Conservation (phyloP, 92 coral and sea anemone species). For the Actinostola sp. region DNA sequence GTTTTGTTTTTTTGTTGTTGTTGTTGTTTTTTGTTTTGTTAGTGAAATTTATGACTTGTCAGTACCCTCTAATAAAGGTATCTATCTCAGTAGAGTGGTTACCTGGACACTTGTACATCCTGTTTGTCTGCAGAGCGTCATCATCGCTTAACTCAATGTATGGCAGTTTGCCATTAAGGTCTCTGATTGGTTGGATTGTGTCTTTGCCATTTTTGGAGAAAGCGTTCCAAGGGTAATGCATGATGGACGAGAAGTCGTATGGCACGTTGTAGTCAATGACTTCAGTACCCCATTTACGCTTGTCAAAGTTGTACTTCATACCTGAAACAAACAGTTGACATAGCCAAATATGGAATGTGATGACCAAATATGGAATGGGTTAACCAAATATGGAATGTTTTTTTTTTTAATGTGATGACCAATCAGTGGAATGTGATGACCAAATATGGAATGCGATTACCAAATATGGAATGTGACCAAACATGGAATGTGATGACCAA, state of each 20-base stretch:
- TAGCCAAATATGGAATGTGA: too few species aligned
- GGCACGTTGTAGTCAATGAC: conserved; percentile 91
- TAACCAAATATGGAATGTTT: too few species aligned
- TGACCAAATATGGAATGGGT: too few species aligned
- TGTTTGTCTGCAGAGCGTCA: conserved; percentile 85
- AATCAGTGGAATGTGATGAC: too few species aligned
- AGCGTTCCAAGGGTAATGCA: conserved; percentile 95
- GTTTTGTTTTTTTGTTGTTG: too few species aligned
- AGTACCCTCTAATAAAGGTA: too few species aligned
- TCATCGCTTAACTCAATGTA: conserved; percentile 84
- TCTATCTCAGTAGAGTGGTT: conserved; percentile 11
- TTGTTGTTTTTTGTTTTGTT: too few species aligned
- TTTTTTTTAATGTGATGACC: too few species aligned
- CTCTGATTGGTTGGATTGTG: conserved; percentile 77
- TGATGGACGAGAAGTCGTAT: conserved; percentile 86
- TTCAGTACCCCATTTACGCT: conserved; percentile 82
- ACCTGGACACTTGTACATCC: conserved; percentile 96
- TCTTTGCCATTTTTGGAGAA: conserved; percentile 82
- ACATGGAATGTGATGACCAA: too few species aligned
- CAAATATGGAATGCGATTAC: too few species aligned
- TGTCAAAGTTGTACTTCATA: conserved; percentile 87
- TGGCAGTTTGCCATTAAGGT: conserved; percentile 77
- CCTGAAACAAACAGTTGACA: conserved; percentile 44
- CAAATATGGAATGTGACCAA: too few species aligned
- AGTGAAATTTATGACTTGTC: too few species aligned